Evolutionary conservation across 1,140 invertebrate species (phyloP).

Genomic region (Aphis gossypii): DNA sequence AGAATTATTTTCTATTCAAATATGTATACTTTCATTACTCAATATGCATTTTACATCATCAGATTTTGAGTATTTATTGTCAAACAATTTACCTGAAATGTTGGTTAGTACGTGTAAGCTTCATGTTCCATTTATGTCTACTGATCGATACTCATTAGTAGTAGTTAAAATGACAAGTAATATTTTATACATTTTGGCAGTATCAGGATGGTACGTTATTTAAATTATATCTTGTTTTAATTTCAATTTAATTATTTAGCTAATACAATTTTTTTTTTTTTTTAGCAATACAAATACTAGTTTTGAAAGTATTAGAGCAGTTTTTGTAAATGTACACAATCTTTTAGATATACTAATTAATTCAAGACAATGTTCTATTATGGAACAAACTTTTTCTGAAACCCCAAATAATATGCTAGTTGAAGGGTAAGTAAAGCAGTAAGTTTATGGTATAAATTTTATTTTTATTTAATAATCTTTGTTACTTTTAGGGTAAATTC

Average conservation of each 20-base stretch:
- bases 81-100: constrained; percentile 56
- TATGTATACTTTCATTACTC: constrained; percentile 54
- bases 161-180: constrained; percentile 51
- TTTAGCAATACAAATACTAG: constrained; percentile 38
- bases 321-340: constrained; percentile 50
- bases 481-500: constrained; percentile 19
- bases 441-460: not conserved
- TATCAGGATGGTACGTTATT: constrained; percentile 49
- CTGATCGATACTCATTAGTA: constrained; percentile 51
- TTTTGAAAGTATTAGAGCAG: constrained; percentile 43
- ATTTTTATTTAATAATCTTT: not conserved
- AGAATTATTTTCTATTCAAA: constrained; percentile 53
- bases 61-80: constrained; percentile 55
- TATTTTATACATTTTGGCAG: constrained; percentile 49
- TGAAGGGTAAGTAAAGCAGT: constrained; percentile 19
- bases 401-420: not conserved
- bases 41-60: constrained; percentile 54
- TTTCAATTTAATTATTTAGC: not conserved
- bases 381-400: constrained; percentile 48
- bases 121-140: constrained; percentile 54
- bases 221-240: not conserved
- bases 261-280: not conserved
- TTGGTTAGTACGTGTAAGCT: constrained; percentile 30
- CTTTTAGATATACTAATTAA: constrained; percentile 39
- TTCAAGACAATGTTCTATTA: constrained; percentile 34